phyloP scores from a whole-genome alignment of 1,140 invertebrate genomes.

The Drosophila baimaii region DNA sequence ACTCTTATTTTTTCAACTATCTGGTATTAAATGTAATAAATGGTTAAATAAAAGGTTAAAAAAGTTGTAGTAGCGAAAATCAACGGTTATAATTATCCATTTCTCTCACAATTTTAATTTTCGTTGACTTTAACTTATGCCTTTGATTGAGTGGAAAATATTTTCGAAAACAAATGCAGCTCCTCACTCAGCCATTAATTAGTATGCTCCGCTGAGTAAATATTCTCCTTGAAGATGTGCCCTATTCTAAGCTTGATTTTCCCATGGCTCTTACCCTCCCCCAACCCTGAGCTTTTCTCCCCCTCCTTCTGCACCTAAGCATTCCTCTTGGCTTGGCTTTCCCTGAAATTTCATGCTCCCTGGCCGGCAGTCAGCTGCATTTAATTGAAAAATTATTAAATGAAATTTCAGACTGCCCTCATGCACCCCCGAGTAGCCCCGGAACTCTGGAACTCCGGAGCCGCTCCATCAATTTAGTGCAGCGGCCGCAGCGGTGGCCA shows the following conservation, averaged over 20 bases:
- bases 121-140: neutral
- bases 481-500: slow-evolving; percentile 50
- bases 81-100: neutral
- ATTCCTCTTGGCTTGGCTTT: slow-evolving; percentile 21
- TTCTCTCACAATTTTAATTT: neutral
- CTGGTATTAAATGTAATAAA: no score
- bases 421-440: slow-evolving; percentile 5
- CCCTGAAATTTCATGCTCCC: slow-evolving; percentile 30
- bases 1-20: no score
- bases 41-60: no score
- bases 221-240: slow-evolving; percentile 19
- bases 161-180: neutral
- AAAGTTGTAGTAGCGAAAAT: no score
- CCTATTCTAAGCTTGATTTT: slow-evolving; percentile 20
- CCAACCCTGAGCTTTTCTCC: neutral
- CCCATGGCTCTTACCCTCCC: neutral
- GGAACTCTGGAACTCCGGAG: slow-evolving; percentile 7
- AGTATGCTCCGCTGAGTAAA: slow-evolving; percentile 6
- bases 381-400: slow-evolving; percentile 83
- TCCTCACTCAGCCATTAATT: slow-evolving; percentile 14
- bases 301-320: slow-evolving; percentile 11
- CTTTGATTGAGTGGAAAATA: slow-evolving; percentile 3
- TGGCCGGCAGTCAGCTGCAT: slow-evolving; percentile 66
- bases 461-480: slow-evolving; percentile 46
- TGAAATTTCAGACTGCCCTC: slow-evolving; percentile 61